Evolutionary conservation across 2,797 vertebrate species (phyloP), one percentile per base, ranked within the genome.

Genomic region (Tolypeutes matacus): DNA sequence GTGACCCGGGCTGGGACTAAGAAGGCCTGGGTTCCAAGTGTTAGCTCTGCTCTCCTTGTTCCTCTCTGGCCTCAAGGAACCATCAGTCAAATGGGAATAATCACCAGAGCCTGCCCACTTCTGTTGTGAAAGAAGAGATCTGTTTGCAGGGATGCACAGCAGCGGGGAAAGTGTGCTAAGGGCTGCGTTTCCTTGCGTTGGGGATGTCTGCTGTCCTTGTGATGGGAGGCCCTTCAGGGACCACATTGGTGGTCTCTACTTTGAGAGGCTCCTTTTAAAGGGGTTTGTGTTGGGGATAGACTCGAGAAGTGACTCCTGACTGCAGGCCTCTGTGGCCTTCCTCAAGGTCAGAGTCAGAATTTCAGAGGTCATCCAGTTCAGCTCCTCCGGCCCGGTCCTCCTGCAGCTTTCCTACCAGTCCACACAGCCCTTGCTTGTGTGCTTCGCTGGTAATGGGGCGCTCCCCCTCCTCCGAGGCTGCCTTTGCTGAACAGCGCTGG

Each of bases 331-430:
- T 78, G 53, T 34, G 62, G 62, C 62, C 39, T 75, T 90, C 56
- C 86, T 94, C 75, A 51, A 64, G 46, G 77, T 80, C 89, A 84
- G 39, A 75, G 62, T 56, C 51, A 64, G 65, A 72, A 84, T 73
- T 77, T 39, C 85, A 90, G 90, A 82, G 39, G 31, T 53, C 31
- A 11, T 83, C 70, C 70, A 53, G 18, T 12, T 86, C 31, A 34
- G 2, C 15, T 13, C 36, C 29, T 49, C 21, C 53, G 25, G 51
- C 53, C 27, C 1, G 14, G 75, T 21, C 58, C 73, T 81, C 64
- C 7, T n/a, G 83, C 53, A 56, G 31, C 25, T 78, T 62, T 51
- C 87, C 53, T 5, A 31, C 60, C 18, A 29, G 70, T 11, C 31
- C 76, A 42, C 31, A 53, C 29, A 62, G 46, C 34, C 75, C 75